Conservation (phyloP, 2,113 vertebrate species). For the Stigmatopora nigra region DNA sequence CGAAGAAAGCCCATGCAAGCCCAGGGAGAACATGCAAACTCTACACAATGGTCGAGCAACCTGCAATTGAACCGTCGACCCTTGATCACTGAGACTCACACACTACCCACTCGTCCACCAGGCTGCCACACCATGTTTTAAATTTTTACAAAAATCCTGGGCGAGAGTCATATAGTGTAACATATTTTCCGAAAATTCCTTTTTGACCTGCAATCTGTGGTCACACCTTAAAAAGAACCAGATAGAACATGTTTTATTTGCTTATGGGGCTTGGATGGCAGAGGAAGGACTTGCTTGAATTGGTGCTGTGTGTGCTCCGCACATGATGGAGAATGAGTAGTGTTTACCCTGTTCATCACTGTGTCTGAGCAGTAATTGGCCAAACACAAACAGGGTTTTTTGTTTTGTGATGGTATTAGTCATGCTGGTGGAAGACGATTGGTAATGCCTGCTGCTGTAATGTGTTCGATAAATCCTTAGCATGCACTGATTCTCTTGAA, state of each 20-base stretch:
- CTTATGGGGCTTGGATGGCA: slow-evolving; percentile 8
- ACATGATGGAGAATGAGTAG: slow-evolving; percentile 17
- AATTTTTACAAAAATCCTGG: background rate
- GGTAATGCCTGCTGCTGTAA: slow-evolving; percentile 46
- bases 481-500: slow-evolving; percentile 30
- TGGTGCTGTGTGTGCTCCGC: slow-evolving; percentile 16
- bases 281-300: slow-evolving; percentile 20
- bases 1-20: too few relatives aligned
- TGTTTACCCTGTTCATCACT: slow-evolving; percentile 37
- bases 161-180: background rate
- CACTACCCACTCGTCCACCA: too few relatives aligned
- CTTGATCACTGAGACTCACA: too few relatives aligned
- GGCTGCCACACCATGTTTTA: too few relatives aligned
- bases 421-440: slow-evolving; percentile 32
- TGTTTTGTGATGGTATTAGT: slow-evolving; percentile 43
- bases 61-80: too few relatives aligned
- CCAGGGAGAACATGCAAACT: too few relatives aligned
- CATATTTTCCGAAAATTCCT: background rate
- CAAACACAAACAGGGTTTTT: slow-evolving; percentile 39
- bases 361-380: slow-evolving; percentile 33
- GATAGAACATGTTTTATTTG: slow-evolving; percentile 31
- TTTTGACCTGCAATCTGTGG: background rate
- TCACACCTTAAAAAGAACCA: slow-evolving; percentile 12
- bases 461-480: slow-evolving; percentile 55
- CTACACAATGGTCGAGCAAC: too few relatives aligned